These are phyloP conservation scores for Colletes collaris DNA, from an alignment of 2,888 invertebrate species.

Conservation along the genomic window DNA sequence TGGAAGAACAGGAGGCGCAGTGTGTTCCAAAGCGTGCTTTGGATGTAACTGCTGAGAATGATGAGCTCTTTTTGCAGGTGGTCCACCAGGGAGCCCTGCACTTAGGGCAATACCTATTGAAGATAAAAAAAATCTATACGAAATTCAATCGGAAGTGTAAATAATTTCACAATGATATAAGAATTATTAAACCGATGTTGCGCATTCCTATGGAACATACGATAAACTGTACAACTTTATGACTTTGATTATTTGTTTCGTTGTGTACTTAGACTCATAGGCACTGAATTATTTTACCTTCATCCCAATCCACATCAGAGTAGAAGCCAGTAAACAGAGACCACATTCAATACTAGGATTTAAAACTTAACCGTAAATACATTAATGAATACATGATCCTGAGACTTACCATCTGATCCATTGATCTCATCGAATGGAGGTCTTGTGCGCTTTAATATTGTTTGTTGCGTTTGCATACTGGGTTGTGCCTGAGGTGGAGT, in stretches of 20 bases:
- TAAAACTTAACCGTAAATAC: slow-evolving; percentile 85
- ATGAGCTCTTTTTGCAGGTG: slow-evolving; percentile 89
- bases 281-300: slow-evolving; percentile 83
- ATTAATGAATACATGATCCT: slow-evolving; percentile 26
- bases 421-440: slow-evolving; percentile 95
- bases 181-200: slow-evolving; percentile 33
- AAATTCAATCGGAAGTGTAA: neutral
- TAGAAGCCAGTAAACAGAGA: slow-evolving; percentile 85
- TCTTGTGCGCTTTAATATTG: slow-evolving; percentile 88
- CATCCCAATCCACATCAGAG: slow-evolving; percentile 87
- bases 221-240: slow-evolving; percentile 16
- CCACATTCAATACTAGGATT: slow-evolving; percentile 77
- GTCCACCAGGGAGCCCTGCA: slow-evolving; percentile 81
- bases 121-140: slow-evolving; percentile 36
- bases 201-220: slow-evolving; percentile 23
- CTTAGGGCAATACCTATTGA: slow-evolving; percentile 79
- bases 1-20: slow-evolving; percentile 75
- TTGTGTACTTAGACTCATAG: slow-evolving; percentile 37
- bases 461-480: slow-evolving; percentile 80
- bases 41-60: slow-evolving; percentile 78
- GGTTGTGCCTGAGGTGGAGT: slow-evolving; percentile 81
- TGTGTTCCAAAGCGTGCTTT: slow-evolving; percentile 78
- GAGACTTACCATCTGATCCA: slow-evolving; percentile 92
- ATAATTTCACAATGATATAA: slow-evolving; percentile 8
- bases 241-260: slow-evolving; percentile 25